Base-by-base conservation (phyloP, 2,113 vertebrate species). In the Xiphorhynchus elegans region DNA sequence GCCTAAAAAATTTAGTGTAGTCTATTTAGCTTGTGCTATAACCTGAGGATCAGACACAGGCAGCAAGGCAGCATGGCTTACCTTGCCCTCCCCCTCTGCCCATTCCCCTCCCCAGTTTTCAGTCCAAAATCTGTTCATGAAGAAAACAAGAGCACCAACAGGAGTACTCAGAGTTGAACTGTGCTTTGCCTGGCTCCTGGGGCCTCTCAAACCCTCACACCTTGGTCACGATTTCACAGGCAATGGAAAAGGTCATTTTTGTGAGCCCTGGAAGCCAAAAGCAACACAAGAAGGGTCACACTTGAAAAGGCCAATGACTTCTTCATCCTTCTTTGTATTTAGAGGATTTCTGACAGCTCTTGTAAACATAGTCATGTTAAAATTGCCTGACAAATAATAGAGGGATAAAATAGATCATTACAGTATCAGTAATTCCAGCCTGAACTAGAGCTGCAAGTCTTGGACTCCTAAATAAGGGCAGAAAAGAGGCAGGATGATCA, bases 21-120 rank as follows among this genome's bases (percentile, higher is more conserved):
- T 86, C 85, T 94, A 40, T 92, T 96, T 94, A 96, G 95, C 77
- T 87, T 92, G 92, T 94, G 96, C 92, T 80, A 39, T 73, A 97
- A 96, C 84, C 89, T 63, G 67, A 84, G 74, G 81, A 94, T 79
- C 47, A 95, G 87, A 92, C 87, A 82, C 40, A 94, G 95, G 94
- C 89, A 79, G 88, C 58, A 33, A 94, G 87, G 92, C 95, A 88
- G 89, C 64, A 40, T 29, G 52, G 94, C 84, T 93, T 88, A 77
- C 87, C 91, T 50, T 68, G 68, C 40, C 84, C 10, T 66, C 64
- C n/a, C 31, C 28, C n/a, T 81, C n/a, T 8, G 35, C 31, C 28
- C 17, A 1, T 19, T 60, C 31, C 28, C n/a, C 39, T 55, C 63
- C 49, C 35, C 12, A 5, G 26, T 17, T 69, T 56, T 39, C 63